Base-by-base conservation (phyloP, 2,888 invertebrate species). In the Salticus scenicus region DNA sequence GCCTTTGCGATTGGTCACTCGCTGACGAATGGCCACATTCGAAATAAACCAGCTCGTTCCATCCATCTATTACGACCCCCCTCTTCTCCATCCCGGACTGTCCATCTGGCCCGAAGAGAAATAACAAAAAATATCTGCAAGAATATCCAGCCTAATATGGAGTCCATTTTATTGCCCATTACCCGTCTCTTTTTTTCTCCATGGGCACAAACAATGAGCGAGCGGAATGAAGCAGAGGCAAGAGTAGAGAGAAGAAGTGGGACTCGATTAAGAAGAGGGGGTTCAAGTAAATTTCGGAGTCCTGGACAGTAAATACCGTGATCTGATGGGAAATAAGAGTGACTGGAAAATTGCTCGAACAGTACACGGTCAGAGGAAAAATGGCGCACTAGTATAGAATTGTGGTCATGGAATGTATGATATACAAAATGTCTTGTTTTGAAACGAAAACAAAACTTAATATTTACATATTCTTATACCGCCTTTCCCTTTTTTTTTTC, bases 21-120 rank as follows among this genome's bases (percentile, higher is more conserved):
- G 31, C 83, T 84, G 83, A 84, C 83, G 83, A 84, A 84, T 84
- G 83, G 73, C 83, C 77, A 84, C 83, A 84, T 84, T 84, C 77
- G 83, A 73, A 84, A 84, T 84, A 77, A 78, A 84, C 82, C 83
- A 57, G 83, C 72, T 77, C 76, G 24, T 76, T 67, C 77, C 72
- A 77, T 77, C 77, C 82, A 82, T 82, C 82, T 82, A 82, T 82
- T 82, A 76, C 41, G 47, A 20, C 20, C 41, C 70, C 37, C 37
- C 8, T 27, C 63, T 42, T 24, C 37, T 24, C 41, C 63, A n/a
- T 20, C 47, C 31, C 41, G 24, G 27, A 27, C 37, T 69, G 27
- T 69, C 69, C 69, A 69, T 69, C 69, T 37, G 20, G 28, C 41
- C 70, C 37, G 20, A 42, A 28, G 27, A 66, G 67, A 27, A 63